Base-by-base conservation (phyloP, 2,888 invertebrate species). In the Eugnorisma glareosa region DNA sequence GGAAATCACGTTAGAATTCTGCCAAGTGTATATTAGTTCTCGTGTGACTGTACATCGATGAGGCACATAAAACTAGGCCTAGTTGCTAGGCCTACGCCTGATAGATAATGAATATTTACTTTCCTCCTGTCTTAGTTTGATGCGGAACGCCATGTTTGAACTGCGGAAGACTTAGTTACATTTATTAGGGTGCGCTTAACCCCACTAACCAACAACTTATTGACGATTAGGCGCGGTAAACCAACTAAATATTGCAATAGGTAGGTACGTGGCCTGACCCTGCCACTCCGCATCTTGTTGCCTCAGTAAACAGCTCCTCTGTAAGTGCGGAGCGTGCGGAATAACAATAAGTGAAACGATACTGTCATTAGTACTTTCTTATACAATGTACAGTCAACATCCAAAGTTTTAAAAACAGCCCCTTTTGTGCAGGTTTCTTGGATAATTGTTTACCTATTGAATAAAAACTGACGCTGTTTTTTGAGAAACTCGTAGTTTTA, bases 241-340 rank as follows among this genome's bases (percentile, higher is more conserved):
- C 69, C 28, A 63, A 63, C 72, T 81, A 67, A 80, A 84, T 84
- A 81, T 73, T 70, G 51, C 57, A 75, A n/a, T n/a, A n/a, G n/a
- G n/a, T n/a, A n/a, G n/a, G 57, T 73, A 67, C 84, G 51, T 84
- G 80, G 57, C 15, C 21, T 80, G 84, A 67, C 75, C 66, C 59
- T 51, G 31, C n/a, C 67, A 43, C 57, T 61, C 70, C 63, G n/a
- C 45, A 45, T 64, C 57, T 72, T 57, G 54, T 57, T 63, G 48
- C 45, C 28, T 48, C 45, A 61, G 57, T 73, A 67, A 61, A 70
- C n/a, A 54, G 13, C 11, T 43, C 59, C 15, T 7, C 57, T 43
- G 61, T 31, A 48, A 57, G 35, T n/a, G 66, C 66, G 15, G 48
- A 73, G 51, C 61, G 63, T 45, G 43, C 63, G 51, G 61, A 75